Evolutionary conservation across 2,888 invertebrate species (phyloP), one percentile per base, ranked within the genome.

Genomic region (Heliconius cydno): DNA sequence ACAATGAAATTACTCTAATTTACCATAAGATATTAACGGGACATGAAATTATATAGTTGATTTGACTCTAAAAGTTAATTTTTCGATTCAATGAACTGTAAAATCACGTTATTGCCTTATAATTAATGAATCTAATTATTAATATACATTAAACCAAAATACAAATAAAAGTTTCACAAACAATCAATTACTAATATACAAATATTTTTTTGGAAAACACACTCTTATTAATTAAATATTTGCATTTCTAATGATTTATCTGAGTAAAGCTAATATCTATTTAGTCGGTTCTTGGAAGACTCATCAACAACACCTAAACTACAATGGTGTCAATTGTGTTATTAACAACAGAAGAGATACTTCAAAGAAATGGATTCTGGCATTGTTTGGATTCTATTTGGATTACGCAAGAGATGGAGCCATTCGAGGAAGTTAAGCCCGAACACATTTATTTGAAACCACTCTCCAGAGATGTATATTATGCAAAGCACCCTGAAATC

Each of bases 291-390:
- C 74, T 81, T 78, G 82, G 76, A 60, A 57, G 25, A 38, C 60
- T 52, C 30, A 22, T 46, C 30, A 75, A 79, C 77, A 79, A 66
- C 80, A 77, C 79, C 79, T 78, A 79, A 68, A 77, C 70, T 75
- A 22, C 4, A 78, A 94, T 95, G 94, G 94, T 95, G 82, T 93
- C 94, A 67, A 85, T 91, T 84, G 88, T 93, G 82, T 86, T 94
- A 67, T 84, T 94, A 57, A 92, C 94, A 13, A 94, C 94, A 1
- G 95, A 95, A 84, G 94, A 95, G 82, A 88, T 93, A 57, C 90
- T 95, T 71, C 89, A 92, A 83, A 90, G 88, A 85, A 95, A 95
- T 88, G 86, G 85, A 77, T 94, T 90, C 85, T 95, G 95, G 95
- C 87, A 89, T 82, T 88, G 90, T 73, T 87, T 95, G 86, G 94